Conservation (phyloP, 2,113 vertebrate genomes). For the Scalopus aquaticus region DNA sequence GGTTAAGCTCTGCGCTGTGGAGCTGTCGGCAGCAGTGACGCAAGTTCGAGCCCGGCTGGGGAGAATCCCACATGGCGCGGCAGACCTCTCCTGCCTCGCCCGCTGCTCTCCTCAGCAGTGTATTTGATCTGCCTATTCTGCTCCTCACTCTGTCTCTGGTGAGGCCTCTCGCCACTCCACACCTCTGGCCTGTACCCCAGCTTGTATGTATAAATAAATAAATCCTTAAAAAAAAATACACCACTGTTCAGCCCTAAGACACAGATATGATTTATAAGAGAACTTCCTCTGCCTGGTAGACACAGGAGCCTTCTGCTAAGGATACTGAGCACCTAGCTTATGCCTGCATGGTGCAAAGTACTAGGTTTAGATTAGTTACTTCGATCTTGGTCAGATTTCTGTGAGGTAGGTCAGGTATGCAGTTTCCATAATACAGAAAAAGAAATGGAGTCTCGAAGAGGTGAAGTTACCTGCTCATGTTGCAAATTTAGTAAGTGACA, state of each 20-base stretch:
- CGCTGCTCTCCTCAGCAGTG: too few relatives aligned
- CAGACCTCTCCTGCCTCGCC: too few relatives aligned
- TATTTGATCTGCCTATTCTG: too few relatives aligned
- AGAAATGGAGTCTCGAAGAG: not conserved
- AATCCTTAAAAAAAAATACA: too few relatives aligned
- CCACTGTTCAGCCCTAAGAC: not conserved
- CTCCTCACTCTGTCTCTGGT: too few relatives aligned
- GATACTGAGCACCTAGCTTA: not conserved
- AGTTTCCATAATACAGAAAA: not conserved
- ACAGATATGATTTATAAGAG: not conserved
- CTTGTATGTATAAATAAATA: too few relatives aligned
- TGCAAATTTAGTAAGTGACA: not conserved
- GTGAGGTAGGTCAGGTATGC: slow-evolving; percentile 64
- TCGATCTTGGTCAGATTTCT: not conserved
- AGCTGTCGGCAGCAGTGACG: too few relatives aligned
- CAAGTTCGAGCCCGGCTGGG: too few relatives aligned
- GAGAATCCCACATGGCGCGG: too few relatives aligned
- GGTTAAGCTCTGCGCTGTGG: too few relatives aligned
- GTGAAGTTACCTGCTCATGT: not conserved
- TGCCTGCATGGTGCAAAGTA: not conserved
- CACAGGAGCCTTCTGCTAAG: not conserved
- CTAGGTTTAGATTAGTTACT: not conserved
- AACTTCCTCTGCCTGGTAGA: not conserved
- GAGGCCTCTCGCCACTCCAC: too few relatives aligned
- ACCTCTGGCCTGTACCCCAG: too few relatives aligned